phyloP scores from a whole-genome alignment of 2,113 vertebrate species.

The Perca flavescens region DNA sequence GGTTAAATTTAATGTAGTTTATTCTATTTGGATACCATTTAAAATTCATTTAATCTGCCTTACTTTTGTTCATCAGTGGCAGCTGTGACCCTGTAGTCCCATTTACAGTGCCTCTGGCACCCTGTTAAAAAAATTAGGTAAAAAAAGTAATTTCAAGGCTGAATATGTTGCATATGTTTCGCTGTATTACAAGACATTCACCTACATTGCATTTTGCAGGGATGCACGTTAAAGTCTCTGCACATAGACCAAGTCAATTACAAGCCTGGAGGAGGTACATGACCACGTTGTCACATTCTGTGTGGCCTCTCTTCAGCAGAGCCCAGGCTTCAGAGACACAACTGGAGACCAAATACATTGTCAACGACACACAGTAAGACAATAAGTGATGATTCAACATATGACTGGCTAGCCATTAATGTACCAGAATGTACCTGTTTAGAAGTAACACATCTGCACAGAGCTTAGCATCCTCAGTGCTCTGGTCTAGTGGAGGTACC shows the following conservation, averaged over 20 bases:
- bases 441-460: slow-evolving; percentile 66
- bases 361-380: neutral
- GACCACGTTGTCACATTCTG: slow-evolving; percentile 35
- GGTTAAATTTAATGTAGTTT: neutral
- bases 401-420: neutral
- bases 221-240: slow-evolving; percentile 43
- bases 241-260: slow-evolving; percentile 39
- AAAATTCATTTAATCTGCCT: neutral
- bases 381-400: neutral
- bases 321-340: slow-evolving; percentile 60
- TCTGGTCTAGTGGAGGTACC: slow-evolving; percentile 67
- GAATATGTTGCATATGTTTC: neutral
- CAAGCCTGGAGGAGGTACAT: slow-evolving; percentile 52
- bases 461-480: slow-evolving; percentile 60
- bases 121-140: slow-evolving; percentile 11
- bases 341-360: slow-evolving; percentile 37
- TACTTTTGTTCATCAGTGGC: slow-evolving; percentile 37
- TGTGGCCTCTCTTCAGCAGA: slow-evolving; percentile 57
- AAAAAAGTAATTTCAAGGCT: neutral
- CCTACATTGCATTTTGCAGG: slow-evolving; percentile 50
- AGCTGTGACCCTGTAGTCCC: neutral
- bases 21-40: neutral
- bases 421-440: slow-evolving; percentile 58
- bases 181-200: slow-evolving; percentile 8
- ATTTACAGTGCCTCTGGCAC: slow-evolving; percentile 1